These are phyloP conservation scores for Aleiodes alternator DNA, from an alignment of 2,888 invertebrate genomes.

Conservation along the genomic window DNA sequence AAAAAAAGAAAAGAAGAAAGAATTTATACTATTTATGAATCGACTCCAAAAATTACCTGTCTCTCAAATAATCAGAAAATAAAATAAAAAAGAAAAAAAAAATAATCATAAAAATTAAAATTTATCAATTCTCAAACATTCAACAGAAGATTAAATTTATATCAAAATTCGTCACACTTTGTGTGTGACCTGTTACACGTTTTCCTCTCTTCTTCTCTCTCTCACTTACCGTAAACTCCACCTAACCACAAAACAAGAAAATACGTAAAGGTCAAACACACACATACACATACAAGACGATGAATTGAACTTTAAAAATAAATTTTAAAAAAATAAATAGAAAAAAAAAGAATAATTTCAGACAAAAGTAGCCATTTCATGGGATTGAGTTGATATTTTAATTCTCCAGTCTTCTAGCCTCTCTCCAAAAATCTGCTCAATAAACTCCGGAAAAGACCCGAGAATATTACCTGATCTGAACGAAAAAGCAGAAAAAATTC, in stretches of 20 bases:
- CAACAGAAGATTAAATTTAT: neutral
- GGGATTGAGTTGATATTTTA: constrained; percentile 30
- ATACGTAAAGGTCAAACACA: constrained; percentile 3
- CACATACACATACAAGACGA: neutral
- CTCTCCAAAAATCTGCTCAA: constrained; percentile 1
- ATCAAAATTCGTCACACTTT: neutral
- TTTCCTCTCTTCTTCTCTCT: constrained; percentile 20
- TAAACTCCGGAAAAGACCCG: neutral
- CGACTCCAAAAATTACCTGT: neutral
- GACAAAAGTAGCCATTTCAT: constrained; percentile 46
- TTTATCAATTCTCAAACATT: neutral
- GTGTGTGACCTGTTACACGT: constrained; percentile 9
- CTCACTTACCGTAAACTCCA: constrained; percentile 23
- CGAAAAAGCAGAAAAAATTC: neutral
- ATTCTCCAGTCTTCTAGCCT: constrained; percentile 41
- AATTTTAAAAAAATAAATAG: constrained; percentile 16
- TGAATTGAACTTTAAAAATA: neutral
- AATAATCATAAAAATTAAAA: too few species aligned
- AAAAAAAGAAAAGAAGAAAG: neutral
- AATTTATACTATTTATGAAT: neutral
- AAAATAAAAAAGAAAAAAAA: too few species aligned
- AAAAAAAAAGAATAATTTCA: constrained; percentile 34
- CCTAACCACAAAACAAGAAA: constrained; percentile 29
- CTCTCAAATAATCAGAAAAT: neutral
- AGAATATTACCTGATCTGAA: neutral